Conservation (phyloP, 2,113 vertebrate species). For the human region GRCh38 chr15:85832501-85833000, state of each 20-base stretch:
- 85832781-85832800: background rate
- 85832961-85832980: background rate
- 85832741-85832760: background rate
- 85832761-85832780: background rate
- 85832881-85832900: background rate
- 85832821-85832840: background rate
- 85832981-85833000: background rate
- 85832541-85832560: background rate
- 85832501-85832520: background rate
- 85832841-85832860: background rate
- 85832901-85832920: background rate
- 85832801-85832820: background rate
- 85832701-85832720: background rate
- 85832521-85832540: too few relatives aligned
- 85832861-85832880: background rate
- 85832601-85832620: too few relatives aligned
- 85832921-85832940: background rate
- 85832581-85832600: background rate
- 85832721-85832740: background rate
- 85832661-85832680: fast-evolving
- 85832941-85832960: background rate
- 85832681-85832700: background rate
- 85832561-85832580: background rate
- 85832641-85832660: background rate
- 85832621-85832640: background rate